Conservation (phyloP, 1,140 invertebrate species). For the Manduca sexta region DNA sequence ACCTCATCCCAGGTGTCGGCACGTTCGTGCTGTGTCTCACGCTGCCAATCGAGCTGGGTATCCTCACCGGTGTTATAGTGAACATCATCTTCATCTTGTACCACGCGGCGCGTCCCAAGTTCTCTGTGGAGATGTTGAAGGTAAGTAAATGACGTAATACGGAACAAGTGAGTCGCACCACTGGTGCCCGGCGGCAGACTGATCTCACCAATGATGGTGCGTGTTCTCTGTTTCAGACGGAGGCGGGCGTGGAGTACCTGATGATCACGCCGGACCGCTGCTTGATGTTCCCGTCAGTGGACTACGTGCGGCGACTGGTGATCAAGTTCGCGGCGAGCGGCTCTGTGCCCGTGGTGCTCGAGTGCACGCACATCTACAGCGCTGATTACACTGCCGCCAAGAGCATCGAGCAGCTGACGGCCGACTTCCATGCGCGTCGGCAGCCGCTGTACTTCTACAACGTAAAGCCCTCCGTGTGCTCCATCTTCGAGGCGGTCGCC, state of each 20-base stretch:
- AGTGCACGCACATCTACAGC: conserved; percentile 87
- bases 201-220: neutral
- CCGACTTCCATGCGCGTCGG: conserved; percentile 80
- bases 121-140: conserved; percentile 81
- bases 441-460: conserved; percentile 87
- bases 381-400: conserved; percentile 89
- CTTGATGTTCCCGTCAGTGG: conserved; percentile 90
- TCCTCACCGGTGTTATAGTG: conserved; percentile 91
- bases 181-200: neutral
- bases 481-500: conserved; percentile 84
- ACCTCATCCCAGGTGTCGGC: conserved; percentile 86
- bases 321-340: conserved; percentile 83
- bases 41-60: conserved; percentile 90
- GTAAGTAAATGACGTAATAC: conserved; percentile 73
- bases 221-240: conserved; percentile 75
- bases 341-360: conserved; percentile 84
- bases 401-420: conserved; percentile 79
- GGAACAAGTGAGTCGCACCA: neutral
- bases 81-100: conserved; percentile 92
- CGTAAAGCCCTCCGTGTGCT: conserved; percentile 84
- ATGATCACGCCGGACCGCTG: conserved; percentile 89
- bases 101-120: conserved; percentile 90
- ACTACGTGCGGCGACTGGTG: conserved; percentile 87
- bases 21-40: conserved; percentile 90
- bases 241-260: conserved; percentile 80